Conservation (phyloP, 1,140 invertebrate genomes). For the Mylabris phalerata region DNA sequence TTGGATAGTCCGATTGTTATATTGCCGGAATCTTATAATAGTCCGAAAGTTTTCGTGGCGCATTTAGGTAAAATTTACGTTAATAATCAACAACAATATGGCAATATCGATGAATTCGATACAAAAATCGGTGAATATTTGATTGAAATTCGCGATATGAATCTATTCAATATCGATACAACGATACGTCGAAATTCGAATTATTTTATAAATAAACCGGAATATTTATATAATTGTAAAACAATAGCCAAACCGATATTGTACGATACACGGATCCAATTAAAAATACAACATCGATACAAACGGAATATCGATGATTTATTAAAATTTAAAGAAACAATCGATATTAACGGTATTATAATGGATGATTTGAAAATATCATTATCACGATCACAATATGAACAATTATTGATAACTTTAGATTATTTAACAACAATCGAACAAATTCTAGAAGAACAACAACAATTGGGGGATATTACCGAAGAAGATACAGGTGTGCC, state of each 20-base stretch:
- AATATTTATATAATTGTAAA: constrained; percentile 62
- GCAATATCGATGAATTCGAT: constrained; percentile 26
- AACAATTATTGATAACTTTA: constrained; percentile 76
- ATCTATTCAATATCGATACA: constrained; percentile 71
- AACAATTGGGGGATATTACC: constrained; percentile 34
- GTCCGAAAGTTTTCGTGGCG: constrained; percentile 80
- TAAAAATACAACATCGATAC: constrained; percentile 48
- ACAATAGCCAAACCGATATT: constrained; percentile 62
- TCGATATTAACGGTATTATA: constrained; percentile 68
- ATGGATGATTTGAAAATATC: constrained; percentile 79
- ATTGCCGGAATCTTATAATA: constrained; percentile 66
- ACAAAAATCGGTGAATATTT: constrained; percentile 41
- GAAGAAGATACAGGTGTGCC: constrained; percentile 46
- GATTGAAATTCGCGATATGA: constrained; percentile 78
- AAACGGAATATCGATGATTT: constrained; percentile 14
- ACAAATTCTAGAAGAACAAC: constrained; percentile 18
- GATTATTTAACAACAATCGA: constrained; percentile 39
- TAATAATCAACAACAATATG: constrained; percentile 39
- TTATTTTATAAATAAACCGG: constrained; percentile 44
- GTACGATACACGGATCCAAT: constrained; percentile 74
- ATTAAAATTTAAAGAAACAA: constrained; percentile 7
- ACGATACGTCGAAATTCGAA: constrained; percentile 35
- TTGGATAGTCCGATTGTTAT: constrained; percentile 87
- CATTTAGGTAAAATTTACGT: constrained; percentile 86
- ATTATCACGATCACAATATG: constrained; percentile 77